Evolutionary conservation across 2,888 invertebrate species (phyloP), one percentile per base, ranked within the genome.

Genomic region (Papilio protenor): DNA sequence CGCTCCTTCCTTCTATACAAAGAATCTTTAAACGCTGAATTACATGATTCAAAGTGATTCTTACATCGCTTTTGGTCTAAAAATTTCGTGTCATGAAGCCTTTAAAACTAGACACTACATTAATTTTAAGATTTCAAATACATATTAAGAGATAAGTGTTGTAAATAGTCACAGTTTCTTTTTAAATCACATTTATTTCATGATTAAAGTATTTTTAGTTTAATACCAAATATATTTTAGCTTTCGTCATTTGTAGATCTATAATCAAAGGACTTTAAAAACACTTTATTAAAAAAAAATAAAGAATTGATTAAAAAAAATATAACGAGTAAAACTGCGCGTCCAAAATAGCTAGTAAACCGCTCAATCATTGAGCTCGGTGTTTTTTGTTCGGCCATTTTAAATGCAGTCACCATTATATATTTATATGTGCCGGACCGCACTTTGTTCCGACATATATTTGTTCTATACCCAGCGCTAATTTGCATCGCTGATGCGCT

Each of bases 321-420:
- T 12, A 12, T 40, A 40, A 0, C 49, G 47, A 78, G 55, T 72
- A 69, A 4, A 57, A 0, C 72, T 0, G 64, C 66, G 66, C 74
- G 72, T 18, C 78, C 47, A 49, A 66, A 73, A 75, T 78, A 78
- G 77, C 70, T 74, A 77, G 78, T 61, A 73, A 66, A 73, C 70
- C 77, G 77, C 77, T 80, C 81, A 81, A 81, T 81, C 78, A 79
- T 71, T 77, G 73, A 74, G 79, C 78, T 64, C 70, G 64, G 47
- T 79, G 77, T 80, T 82, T 83, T 83, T 83, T 82, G 82, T 80
- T 79, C 81, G 78, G 81, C 82, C 84, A 86, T 87, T 87, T 86
- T 81, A 85, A 85, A 83, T 81, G 81, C 81, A 73, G 75, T 76
- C 79, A 75, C 78, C 85, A 86, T 87, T 85, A 87, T 84, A 83